Base-by-base conservation (phyloP, 2,888 invertebrate genomes). In the Pycnomerus fuliginosus region DNA sequence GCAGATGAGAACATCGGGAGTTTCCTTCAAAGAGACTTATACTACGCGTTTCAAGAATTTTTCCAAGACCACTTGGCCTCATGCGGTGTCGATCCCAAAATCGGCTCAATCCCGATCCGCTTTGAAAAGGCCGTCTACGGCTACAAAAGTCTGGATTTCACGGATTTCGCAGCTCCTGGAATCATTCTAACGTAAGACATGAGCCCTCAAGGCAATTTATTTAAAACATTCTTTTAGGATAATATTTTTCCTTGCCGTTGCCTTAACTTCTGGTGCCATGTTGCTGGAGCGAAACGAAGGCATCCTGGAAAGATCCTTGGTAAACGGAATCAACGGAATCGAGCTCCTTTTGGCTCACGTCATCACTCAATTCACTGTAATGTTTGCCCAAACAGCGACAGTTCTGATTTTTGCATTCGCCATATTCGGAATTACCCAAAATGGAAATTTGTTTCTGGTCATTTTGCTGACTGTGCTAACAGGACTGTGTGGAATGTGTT, bases 81-180 rank as follows among this genome's bases (percentile, higher is more conserved):
- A 0, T 89, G 90, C 59, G 76, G 82, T 2, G 70, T 84, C 25
- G 84, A 86, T 48, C 76, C 78, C 0, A 80, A 80, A 50, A 67
- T 85, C 1, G 77, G 84, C 32, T 70, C 74, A 1, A 71, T 82
- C 22, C 86, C 86, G 7, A 69, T 86, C 28, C 15, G 33, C 80
- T 85, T 85, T 68, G 74, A 84, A 53, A 65, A 75, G 0, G 90
- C 91, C 1, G 72, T 92, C 29, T 92, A 88, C 60, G 92, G 92
- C 2, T 76, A 83, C 36, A 68, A 72, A 16, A 75, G 83, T 37
- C 90, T 93, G 0, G 89, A 89, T 64, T 94, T 96, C 64, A 94
- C 93, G 0, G 92, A 95, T 67, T 96, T 95, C 66, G 94, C 94
- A 44, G 94, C 94, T 1, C 95, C 95, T 1, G 95, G 95, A 48